Evolutionary conservation across 2,888 invertebrate genomes (phyloP).

Genomic region (Diplolepis rosae): DNA sequence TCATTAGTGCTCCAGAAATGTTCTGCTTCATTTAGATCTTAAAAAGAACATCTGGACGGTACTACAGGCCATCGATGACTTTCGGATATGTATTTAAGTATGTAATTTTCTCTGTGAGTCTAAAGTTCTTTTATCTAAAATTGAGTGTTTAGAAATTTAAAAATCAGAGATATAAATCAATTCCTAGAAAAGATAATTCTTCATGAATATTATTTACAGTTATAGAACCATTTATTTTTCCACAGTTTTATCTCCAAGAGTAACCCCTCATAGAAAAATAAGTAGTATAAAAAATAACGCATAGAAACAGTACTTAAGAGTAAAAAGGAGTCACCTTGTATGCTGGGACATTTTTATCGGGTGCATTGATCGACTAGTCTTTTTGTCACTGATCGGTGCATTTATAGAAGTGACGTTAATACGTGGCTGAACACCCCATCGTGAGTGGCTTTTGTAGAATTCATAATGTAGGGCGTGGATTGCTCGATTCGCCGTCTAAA

Average conservation of each 20-base stretch:
- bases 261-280: no score
- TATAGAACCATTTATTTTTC: no score
- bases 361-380: not conserved
- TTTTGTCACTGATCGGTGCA: not conserved
- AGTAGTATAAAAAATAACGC: no score
- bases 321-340: no score
- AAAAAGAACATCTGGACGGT: not conserved
- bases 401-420: slow-evolving; percentile 10
- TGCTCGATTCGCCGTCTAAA: slow-evolving; percentile 32
- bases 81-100: not conserved
- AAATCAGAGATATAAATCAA: not conserved
- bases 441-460: slow-evolving; percentile 18
- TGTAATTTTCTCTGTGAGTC: not conserved
- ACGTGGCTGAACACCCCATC: not conserved
- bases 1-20: not conserved
- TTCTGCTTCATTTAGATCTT: not conserved
- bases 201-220: no score
- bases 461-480: slow-evolving; percentile 32
- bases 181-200: not conserved
- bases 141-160: not conserved
- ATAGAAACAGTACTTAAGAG: no score
- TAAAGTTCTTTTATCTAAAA: not conserved
- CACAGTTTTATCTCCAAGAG: no score
- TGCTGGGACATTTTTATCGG: not conserved
- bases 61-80: not conserved